These are phyloP conservation scores for Lasioglossum calceatum DNA, from an alignment of 2,888 invertebrate genomes.

Conservation along the genomic window DNA sequence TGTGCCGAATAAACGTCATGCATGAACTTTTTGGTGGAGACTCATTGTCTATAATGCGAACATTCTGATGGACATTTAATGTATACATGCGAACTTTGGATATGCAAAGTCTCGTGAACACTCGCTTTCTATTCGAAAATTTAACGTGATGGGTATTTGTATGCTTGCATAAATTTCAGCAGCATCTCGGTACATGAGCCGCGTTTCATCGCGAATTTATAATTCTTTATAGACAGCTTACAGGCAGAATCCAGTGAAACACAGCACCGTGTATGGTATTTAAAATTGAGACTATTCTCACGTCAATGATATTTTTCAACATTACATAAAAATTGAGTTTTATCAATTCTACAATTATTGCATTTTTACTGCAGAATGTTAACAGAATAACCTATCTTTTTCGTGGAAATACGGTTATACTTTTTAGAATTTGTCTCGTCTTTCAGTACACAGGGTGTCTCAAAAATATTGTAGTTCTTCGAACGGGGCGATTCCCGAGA, in stretches of 20 bases:
- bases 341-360: not conserved
- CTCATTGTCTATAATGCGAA: not conserved
- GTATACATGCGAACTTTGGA: not conserved
- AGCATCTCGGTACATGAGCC: not conserved
- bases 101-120: not conserved
- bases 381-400: not conserved
- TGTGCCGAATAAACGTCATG: not conserved
- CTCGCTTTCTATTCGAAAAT: constrained; percentile 6
- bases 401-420: no score
- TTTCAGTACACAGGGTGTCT: no score
- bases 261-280: not conserved
- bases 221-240: not conserved
- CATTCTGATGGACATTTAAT: not conserved
- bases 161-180: not conserved
- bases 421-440: no score
- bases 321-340: not conserved
- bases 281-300: not conserved
- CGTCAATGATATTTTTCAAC: not conserved
- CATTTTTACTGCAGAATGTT: not conserved
- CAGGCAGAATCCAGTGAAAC: not conserved
- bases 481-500: not conserved
- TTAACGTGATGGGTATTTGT: not conserved
- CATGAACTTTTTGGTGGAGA: constrained; percentile 1
- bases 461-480: not conserved
- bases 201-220: not conserved